A percentile compares a stretch with the other conserved stretches of the same genome.
Conservation (phyloP, 2,113 vertebrate genomes). For the Zeus faber region DNA sequence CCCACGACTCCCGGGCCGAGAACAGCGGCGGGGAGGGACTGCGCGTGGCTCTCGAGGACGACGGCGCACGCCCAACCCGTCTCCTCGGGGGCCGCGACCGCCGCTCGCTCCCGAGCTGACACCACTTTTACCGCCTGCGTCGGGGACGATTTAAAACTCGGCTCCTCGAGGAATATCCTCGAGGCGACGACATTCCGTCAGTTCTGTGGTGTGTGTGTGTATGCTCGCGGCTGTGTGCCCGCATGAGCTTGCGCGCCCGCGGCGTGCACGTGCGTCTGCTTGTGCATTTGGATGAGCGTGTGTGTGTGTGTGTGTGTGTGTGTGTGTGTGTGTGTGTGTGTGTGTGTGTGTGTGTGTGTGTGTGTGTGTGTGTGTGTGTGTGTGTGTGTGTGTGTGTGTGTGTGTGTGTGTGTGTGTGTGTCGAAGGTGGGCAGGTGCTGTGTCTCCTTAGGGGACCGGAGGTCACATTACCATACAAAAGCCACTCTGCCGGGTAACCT, state of each 20-base stretch:
- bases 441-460: conserved; percentile 66
- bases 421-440: conserved; percentile 57
- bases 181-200: no score
- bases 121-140: no score
- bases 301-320: background rate
- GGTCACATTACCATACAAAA: conserved; percentile 77
- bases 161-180: no score
- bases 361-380: background rate
- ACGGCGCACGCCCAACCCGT: no score
- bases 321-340: conserved; percentile 9
- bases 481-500: conserved; percentile 72
- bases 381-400: conserved; percentile 10
- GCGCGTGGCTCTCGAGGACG: no score
- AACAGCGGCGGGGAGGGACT: no score
- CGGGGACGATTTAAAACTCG: no score
- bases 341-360: conserved; percentile 12
- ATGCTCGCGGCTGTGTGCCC: no score
- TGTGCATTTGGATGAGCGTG: background rate
- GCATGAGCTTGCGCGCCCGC: background rate
- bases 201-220: no score
- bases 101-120: no score
- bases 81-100: no score
- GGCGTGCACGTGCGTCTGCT: background rate
- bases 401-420: conserved; percentile 46
- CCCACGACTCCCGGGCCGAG: no score